Evolutionary conservation across 2,797 vertebrate species (phyloP).

Genomic region (Eutrigla gurnardus): DNA sequence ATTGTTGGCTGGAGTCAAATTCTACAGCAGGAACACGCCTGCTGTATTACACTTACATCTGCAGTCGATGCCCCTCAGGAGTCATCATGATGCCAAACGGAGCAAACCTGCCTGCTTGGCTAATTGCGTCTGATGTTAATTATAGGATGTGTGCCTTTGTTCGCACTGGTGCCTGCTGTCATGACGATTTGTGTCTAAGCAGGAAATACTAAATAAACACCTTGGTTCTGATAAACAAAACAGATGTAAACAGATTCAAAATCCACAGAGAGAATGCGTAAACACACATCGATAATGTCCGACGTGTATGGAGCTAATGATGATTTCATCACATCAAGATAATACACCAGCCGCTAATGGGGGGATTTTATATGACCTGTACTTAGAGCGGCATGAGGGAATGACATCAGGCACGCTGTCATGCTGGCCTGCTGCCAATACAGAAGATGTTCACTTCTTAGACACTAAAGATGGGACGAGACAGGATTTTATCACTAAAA

Average conservation of each 20-base stretch:
- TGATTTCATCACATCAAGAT: neutral
- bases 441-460: neutral
- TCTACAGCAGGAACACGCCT: slow-evolving; percentile 67
- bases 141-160: slow-evolving; percentile 73
- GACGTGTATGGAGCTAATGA: neutral
- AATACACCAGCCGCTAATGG: neutral
- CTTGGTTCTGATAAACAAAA: slow-evolving; percentile 57
- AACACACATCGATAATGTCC: slow-evolving; percentile 23
- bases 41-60: slow-evolving; percentile 60
- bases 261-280: slow-evolving; percentile 13
- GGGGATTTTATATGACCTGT: neutral
- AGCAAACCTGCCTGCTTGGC: slow-evolving; percentile 55
- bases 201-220: slow-evolving; percentile 75
- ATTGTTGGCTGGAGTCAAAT: slow-evolving; percentile 62
- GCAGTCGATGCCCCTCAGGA: slow-evolving; percentile 70
- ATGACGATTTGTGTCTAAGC: slow-evolving; percentile 69
- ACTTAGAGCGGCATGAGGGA: neutral
- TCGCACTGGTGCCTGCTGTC: slow-evolving; percentile 64
- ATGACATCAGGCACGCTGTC: slow-evolving; percentile 25
- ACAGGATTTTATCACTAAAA: neutral
- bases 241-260: slow-evolving; percentile 51
- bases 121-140: slow-evolving; percentile 77
- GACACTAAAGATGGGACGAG: neutral
- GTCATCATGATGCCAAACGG: slow-evolving; percentile 37
- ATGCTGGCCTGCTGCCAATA: neutral